phyloP scores from a whole-genome alignment of 2,113 vertebrate genomes.

The Melanocharis versteri region DNA sequence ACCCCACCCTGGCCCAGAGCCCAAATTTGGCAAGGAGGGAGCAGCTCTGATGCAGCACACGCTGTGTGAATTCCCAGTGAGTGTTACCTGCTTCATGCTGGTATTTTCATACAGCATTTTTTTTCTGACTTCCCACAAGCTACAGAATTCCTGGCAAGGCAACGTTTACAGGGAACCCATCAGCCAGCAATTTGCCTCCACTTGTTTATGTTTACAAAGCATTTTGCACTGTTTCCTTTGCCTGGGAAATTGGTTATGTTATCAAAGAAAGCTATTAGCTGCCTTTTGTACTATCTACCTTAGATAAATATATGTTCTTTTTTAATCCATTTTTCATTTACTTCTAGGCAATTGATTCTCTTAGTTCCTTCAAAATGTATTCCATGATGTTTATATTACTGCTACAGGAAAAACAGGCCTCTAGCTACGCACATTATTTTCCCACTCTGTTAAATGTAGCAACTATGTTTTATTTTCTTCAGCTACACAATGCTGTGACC shows the following conservation, averaged over 20 bases:
- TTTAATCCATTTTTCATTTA: constrained; percentile 9
- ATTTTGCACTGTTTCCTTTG: neutral
- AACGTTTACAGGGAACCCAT: neutral
- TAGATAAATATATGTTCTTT: neutral
- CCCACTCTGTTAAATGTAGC: neutral
- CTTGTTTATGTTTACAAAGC: constrained; percentile 35
- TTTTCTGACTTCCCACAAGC: neutral
- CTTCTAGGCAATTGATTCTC: constrained; percentile 1
- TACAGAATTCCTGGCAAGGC: neutral
- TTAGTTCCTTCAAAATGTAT: neutral
- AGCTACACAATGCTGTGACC: neutral
- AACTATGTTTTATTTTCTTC: neutral
- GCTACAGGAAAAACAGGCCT: neutral
- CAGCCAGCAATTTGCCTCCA: constrained; percentile 5
- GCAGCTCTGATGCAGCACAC: neutral
- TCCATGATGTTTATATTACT: neutral
- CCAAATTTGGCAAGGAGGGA: neutral
- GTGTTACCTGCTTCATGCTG: neutral
- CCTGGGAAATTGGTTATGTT: constrained; percentile 35
- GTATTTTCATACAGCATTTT: neutral
- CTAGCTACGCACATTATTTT: fast-evolving
- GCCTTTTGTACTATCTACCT: constrained; percentile 12
- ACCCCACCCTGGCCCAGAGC: neutral
- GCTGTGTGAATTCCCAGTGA: neutral
- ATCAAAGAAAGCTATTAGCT: constrained; percentile 25